Evolutionary conservation across 2,888 invertebrate species (phyloP).

Genomic region (Thymelicus lineola): DNA sequence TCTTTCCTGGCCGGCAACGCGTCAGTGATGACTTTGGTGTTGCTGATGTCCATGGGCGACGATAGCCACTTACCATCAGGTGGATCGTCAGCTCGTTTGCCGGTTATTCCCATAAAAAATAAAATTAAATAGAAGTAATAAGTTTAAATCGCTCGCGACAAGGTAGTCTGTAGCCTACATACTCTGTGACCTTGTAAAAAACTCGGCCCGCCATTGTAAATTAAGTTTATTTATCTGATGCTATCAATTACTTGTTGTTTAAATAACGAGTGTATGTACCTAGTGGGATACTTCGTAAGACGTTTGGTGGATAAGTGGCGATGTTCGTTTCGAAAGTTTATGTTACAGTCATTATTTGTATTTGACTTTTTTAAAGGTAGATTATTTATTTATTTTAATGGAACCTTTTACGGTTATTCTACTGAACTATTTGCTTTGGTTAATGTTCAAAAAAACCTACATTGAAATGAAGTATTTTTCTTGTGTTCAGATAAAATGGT

Average conservation of each 20-base stretch:
- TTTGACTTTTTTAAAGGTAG: neutral
- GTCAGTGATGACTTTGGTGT: no score
- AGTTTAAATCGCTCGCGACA: neutral
- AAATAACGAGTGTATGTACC: constrained; percentile 24
- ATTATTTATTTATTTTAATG: neutral
- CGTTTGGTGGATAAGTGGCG: constrained; percentile 24
- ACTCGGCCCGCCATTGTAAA: constrained; percentile 28
- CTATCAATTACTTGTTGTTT: constrained; percentile 38
- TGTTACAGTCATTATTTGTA: constrained; percentile 9
- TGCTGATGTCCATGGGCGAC: no score
- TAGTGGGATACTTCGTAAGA: constrained; percentile 18
- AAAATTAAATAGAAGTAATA: no score
- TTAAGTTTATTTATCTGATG: constrained; percentile 39
- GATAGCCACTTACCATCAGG: no score
- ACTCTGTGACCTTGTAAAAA: constrained; percentile 13
- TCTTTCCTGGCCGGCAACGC: no score
- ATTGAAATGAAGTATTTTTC: no score
- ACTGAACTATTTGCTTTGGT: neutral
- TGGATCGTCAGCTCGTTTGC: no score
- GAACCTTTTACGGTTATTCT: neutral
- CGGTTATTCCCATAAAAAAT: no score
- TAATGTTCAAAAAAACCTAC: no score
- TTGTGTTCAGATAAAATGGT: no score
- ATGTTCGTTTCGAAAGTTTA: constrained; percentile 26
- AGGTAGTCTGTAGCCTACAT: neutral